Percentiles rank a stretch among this genome's conserved stretches.
These are phyloP conservation scores for Hydropsyche tenuis DNA, from an alignment of 1,140 invertebrate genomes.

Conservation along the genomic window DNA sequence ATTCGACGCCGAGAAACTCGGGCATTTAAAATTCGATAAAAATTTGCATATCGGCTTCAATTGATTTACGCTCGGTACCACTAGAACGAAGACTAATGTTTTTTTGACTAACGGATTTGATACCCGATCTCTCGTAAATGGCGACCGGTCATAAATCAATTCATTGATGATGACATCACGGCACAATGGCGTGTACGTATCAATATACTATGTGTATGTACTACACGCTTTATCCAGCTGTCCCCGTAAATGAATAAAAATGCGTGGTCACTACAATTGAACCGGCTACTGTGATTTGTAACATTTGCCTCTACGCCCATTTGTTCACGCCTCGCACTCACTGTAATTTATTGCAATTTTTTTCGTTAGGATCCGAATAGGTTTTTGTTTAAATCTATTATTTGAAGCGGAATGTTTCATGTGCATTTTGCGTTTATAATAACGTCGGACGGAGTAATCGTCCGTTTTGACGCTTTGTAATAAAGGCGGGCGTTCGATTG, in stretches of 20 bases:
- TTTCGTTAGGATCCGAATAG: too few species aligned
- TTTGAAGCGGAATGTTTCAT: too few species aligned
- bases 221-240: not conserved
- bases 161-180: constrained; percentile 16
- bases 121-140: not conserved
- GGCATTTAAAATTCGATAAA: not conserved
- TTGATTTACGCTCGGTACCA: not conserved
- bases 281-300: constrained; percentile 18
- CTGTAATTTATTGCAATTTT: constrained; percentile 5
- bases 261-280: not conserved
- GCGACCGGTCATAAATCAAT: constrained; percentile 3
- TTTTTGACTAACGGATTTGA: constrained; percentile 17
- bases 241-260: constrained; percentile 16
- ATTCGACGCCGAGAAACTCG: not conserved
- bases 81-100: constrained; percentile 7
- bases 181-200: not conserved
- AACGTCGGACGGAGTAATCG: too few species aligned
- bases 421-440: too few species aligned
- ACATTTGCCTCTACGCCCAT: constrained; percentile 7
- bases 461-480: too few species aligned
- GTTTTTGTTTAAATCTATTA: too few species aligned
- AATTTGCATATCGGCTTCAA: not conserved
- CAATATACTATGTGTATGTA: not conserved
- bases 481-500: too few species aligned
- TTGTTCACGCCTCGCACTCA: not conserved